Percentiles rank a stretch among this genome's conserved stretches.
phyloP scores from a whole-genome alignment of 2,797 vertebrate species.

The Champsocephalus esox region DNA sequence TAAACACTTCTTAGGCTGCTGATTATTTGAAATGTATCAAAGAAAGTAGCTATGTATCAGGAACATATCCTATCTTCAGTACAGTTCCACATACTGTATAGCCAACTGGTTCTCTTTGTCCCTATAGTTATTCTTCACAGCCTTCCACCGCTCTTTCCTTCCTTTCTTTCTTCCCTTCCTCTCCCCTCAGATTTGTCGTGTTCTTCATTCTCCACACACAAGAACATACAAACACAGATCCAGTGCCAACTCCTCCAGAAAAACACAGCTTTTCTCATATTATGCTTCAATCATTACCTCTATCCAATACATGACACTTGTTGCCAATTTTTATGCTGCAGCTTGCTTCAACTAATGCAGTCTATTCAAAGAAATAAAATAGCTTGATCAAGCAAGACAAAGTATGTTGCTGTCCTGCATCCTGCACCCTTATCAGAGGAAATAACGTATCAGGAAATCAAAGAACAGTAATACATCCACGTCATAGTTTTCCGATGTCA shows the following conservation, averaged over 20 bases:
- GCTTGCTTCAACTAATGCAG: background rate
- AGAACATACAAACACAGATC: background rate
- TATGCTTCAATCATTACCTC: background rate
- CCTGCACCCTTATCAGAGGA: slow-evolving; percentile 19
- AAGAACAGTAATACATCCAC: background rate
- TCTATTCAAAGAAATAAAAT: background rate
- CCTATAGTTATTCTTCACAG: too few relatives aligned
- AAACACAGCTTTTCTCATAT: background rate
- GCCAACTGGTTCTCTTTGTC: too few relatives aligned
- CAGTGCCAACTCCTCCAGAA: background rate
- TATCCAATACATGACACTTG: background rate
- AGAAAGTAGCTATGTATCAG: too few relatives aligned
- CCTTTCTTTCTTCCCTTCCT: slow-evolving; percentile 46
- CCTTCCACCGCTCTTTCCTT: slow-evolving; percentile 40
- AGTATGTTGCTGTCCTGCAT: background rate
- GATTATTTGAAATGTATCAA: too few relatives aligned
- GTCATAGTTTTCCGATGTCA: slow-evolving; percentile 2
- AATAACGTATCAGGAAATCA: slow-evolving; percentile 11
- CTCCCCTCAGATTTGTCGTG: slow-evolving; percentile 35
- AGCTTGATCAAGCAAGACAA: background rate
- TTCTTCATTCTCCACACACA: slow-evolving; percentile 9
- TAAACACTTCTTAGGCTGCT: background rate
- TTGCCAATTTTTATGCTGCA: too few relatives aligned
- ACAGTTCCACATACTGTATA: too few relatives aligned
- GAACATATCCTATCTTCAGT: too few relatives aligned